A percentile compares a stretch with the other conserved stretches of the same genome.
Conservation (phyloP, 2,113 vertebrate species). For the Aldabrachelys gigantea region DNA sequence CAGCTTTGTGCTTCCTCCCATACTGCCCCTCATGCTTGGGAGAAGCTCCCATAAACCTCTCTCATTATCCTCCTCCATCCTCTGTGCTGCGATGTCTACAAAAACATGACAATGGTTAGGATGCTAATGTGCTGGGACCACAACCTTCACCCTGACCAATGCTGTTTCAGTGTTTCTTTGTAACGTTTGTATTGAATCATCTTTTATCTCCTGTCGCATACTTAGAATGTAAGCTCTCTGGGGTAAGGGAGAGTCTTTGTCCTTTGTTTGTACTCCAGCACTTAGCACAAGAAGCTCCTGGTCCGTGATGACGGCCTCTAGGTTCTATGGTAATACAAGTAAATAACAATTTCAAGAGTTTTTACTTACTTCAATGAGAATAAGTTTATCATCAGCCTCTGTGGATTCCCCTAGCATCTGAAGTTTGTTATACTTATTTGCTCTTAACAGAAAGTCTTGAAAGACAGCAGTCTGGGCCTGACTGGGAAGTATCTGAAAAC, state of each 20-base stretch:
- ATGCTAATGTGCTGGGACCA: not conserved
- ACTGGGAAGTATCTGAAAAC: constrained; percentile 75
- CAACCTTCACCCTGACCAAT: not conserved
- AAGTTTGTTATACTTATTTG: constrained; percentile 93
- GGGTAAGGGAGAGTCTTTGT: not conserved
- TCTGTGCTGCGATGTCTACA: not conserved
- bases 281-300: not conserved
- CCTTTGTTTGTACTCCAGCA: not conserved
- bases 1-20: not conserved
- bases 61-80: not conserved
- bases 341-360: not conserved
- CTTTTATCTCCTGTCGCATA: not conserved
- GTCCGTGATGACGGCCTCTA: not conserved
- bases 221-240: not conserved
- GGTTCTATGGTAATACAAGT: not conserved
- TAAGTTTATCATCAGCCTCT: constrained; percentile 84
- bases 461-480: constrained; percentile 87
- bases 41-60: not conserved
- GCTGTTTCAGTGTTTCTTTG: not conserved
- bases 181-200: not conserved
- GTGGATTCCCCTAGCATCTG: constrained; percentile 87
- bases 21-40: not conserved
- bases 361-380: constrained; percentile 91
- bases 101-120: not conserved
- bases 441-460: constrained; percentile 92